Percentiles rank a stretch among this genome's conserved stretches.
Conservation (phyloP, 1,140 invertebrate genomes). For the Bactericera cockerelli region DNA sequence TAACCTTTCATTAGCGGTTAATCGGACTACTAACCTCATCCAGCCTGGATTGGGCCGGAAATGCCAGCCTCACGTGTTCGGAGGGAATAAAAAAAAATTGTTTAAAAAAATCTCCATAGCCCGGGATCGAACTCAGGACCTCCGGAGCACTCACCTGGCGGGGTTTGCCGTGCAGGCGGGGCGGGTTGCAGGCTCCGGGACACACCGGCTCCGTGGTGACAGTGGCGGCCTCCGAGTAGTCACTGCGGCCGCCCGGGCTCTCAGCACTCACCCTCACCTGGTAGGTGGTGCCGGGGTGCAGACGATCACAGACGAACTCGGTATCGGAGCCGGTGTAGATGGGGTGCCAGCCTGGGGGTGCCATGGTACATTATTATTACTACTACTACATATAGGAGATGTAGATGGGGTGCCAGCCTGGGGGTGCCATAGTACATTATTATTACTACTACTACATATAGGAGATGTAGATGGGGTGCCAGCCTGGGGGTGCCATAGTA, state of each 20-base stretch:
- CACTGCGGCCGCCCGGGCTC: constrained; percentile 53
- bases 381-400: too few relatives aligned
- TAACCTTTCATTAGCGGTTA: too few relatives aligned
- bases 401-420: constrained; percentile 55
- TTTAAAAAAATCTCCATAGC: too few relatives aligned
- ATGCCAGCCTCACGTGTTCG: too few relatives aligned
- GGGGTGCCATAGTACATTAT: too few relatives aligned
- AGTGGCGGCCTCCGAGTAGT: constrained; percentile 50
- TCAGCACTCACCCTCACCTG: constrained; percentile 51
- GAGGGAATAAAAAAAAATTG: too few relatives aligned
- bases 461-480: constrained; percentile 50
- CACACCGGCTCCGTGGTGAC: constrained; percentile 61
- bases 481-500: too few relatives aligned
- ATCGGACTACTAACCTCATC: too few relatives aligned
- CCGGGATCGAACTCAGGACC: too few relatives aligned
- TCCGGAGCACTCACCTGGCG: constrained; percentile 32
- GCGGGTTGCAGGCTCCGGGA: constrained; percentile 49
- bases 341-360: constrained; percentile 49
- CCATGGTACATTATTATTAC: too few relatives aligned
- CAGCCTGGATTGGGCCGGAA: too few relatives aligned
- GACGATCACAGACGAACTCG: constrained; percentile 59
- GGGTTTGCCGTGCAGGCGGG: constrained; percentile 49
- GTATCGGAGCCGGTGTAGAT: constrained; percentile 54
- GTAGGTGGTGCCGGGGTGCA: constrained; percentile 69
- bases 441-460: too few relatives aligned